Percentiles rank a stretch among this genome's conserved stretches.
Conservation (phyloP, 1,140 invertebrate species). For the Argopecten irradians region DNA sequence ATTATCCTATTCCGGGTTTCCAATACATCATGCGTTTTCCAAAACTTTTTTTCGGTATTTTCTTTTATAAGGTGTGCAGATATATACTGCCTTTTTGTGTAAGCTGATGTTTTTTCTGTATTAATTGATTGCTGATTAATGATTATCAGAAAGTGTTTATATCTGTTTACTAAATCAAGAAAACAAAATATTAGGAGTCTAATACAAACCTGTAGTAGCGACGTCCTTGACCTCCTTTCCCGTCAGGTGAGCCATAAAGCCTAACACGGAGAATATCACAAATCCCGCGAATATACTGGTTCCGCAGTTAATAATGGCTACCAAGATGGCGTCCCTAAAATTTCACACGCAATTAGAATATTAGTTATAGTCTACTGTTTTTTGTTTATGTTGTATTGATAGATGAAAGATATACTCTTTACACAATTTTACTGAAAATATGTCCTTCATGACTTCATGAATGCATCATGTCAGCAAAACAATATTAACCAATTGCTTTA, state of each 20-base stretch:
- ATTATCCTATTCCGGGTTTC: no score
- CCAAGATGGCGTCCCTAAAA: constrained; percentile 60
- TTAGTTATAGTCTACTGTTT: not conserved
- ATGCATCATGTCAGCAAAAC: not conserved
- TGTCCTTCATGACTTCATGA: not conserved
- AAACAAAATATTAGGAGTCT: not conserved
- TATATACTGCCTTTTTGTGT: no score
- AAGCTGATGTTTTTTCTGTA: no score
- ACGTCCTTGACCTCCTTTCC: constrained; percentile 61
- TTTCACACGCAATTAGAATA: not conserved
- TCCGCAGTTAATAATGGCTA: constrained; percentile 63
- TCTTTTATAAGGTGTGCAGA: no score
- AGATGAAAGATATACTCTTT: no score
- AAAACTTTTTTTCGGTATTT: no score
- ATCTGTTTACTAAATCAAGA: no score
- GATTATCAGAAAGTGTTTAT: no score
- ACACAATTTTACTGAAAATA: not conserved
- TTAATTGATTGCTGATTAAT: no score
- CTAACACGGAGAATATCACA: constrained; percentile 71
- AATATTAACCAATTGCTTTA: no score
- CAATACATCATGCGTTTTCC: no score
- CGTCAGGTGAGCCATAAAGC: constrained; percentile 68
- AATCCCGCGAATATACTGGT: constrained; percentile 70
- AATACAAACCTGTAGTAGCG: constrained; percentile 49
- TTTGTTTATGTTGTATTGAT: no score